Base-by-base conservation (phyloP, 2,888 invertebrate genomes). In the Ophioninae sp. region DNA sequence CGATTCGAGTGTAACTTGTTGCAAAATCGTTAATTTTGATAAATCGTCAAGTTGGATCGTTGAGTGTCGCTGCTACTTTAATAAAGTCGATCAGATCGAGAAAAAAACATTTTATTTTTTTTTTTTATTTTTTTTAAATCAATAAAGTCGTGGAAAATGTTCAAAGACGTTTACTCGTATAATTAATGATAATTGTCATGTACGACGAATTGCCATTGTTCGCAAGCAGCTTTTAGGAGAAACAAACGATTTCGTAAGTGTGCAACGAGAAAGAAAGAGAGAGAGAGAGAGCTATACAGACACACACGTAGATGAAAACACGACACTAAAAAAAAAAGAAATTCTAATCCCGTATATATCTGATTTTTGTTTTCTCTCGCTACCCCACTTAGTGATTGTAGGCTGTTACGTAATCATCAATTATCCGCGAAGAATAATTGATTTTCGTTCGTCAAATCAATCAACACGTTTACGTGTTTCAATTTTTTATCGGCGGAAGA, bases 191-290 rank as follows among this genome's bases (percentile, higher is more conserved):
- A 10, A 74, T 81, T 79, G 58, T 76, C 73, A 74, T 79, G 56
- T 76, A 79, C 76, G 81, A 79, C 81, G 80, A 81, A 79, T 80
- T 86, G 75, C 86, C 85, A 81, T 84, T 87, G 85, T 91, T 90
- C 89, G 88, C 92, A 93, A 92, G 93, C 92, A 92, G 92, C 93
- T 89, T 92, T 91, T 91, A 90, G 93, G 92, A 92, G 92, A 92
- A 89, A 89, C 91, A 92, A 92, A 90, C 90, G 92, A 91, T 92
- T 92, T 92, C 92, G 92, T 92, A 93, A 93, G 93, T 93, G 89
- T 89, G 87, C 88, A 89, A 90, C 88, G 87, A 88, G 86, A 90
- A 23, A 79, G 85, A 87, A 87, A 88, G 37, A 79, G 67, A 63
- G 63, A 39, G 67, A 79, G 61, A 80, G 65, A 88, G 69, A 75